Conservation (phyloP, 2,113 vertebrate genomes). For the Motacilla tschutschensis region DNA sequence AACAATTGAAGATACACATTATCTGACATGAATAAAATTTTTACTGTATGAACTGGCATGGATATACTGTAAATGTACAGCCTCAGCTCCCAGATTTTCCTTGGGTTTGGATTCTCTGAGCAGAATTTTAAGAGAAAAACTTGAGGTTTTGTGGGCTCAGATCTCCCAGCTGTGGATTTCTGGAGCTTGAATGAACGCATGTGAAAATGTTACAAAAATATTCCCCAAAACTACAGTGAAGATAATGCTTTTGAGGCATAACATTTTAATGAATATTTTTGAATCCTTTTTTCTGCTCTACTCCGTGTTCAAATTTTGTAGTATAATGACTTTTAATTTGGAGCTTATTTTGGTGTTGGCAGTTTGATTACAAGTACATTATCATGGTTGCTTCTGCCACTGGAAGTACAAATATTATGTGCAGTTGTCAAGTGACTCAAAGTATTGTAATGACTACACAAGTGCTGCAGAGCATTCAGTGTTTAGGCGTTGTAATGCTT, state of each 20-base stretch:
- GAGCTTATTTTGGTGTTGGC: background rate
- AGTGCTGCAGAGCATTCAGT: background rate
- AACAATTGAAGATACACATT: background rate
- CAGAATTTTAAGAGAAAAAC: background rate
- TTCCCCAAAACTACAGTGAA: background rate
- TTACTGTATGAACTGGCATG: background rate
- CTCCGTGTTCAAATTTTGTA: background rate
- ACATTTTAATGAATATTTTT: background rate
- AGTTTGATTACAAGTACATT: background rate
- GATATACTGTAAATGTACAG: background rate
- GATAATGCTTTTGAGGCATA: background rate
- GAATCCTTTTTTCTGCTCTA: background rate
- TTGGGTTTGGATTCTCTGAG: background rate
- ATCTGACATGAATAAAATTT: background rate
- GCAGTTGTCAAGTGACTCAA: background rate
- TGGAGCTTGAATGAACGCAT: background rate
- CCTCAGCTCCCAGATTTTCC: background rate
- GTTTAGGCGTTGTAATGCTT: background rate
- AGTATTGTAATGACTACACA: background rate
- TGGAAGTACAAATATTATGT: background rate
- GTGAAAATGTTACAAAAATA: background rate
- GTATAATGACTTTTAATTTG: background rate
- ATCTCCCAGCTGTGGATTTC: background rate
- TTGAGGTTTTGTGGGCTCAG: background rate
- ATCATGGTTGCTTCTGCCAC: background rate